Percentiles rank a stretch among this genome's conserved stretches.
These are phyloP conservation scores for Paramisgurnus dabryanus DNA, from an alignment of 2,113 vertebrate species.

Conservation along the genomic window DNA sequence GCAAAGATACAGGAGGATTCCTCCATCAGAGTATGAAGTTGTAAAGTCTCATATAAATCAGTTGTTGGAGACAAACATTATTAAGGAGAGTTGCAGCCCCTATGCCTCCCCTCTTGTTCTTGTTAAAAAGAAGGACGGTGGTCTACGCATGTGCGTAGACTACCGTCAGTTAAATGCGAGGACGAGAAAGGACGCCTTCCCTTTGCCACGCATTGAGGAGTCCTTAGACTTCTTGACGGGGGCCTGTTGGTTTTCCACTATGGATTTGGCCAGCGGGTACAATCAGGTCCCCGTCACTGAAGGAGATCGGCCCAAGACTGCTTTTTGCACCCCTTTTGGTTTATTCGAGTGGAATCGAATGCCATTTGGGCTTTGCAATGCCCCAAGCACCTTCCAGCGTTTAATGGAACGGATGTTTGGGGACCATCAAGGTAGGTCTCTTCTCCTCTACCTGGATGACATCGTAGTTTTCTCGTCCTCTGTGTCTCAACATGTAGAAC, in stretches of 20 bases:
- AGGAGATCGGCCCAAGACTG: background rate
- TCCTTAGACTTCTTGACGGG: too few species aligned
- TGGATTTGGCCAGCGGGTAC: too few species aligned
- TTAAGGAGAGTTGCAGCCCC: background rate
- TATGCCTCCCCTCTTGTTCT: background rate
- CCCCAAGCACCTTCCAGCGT: too few species aligned
- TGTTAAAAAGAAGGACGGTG: background rate
- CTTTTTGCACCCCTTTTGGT: conserved; percentile 6
- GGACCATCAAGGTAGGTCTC: background rate
- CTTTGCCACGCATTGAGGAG: too few species aligned
- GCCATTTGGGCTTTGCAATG: too few species aligned
- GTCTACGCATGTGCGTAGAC: background rate
- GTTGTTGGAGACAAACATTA: background rate
- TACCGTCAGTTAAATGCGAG: too few species aligned
- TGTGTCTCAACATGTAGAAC: background rate
- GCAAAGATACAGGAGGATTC: background rate
- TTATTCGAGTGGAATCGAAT: background rate
- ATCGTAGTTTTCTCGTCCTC: background rate
- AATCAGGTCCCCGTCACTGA: background rate
- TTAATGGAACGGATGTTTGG: background rate
- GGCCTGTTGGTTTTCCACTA: too few species aligned
- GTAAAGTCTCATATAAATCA: conserved; percentile 7
- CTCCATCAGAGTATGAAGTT: background rate
- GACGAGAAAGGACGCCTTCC: too few species aligned
- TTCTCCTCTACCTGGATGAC: background rate